A percentile compares a stretch with the other conserved stretches of the same genome.
Conservation (phyloP, 1,140 invertebrate genomes). For the Aphis craccivora region DNA sequence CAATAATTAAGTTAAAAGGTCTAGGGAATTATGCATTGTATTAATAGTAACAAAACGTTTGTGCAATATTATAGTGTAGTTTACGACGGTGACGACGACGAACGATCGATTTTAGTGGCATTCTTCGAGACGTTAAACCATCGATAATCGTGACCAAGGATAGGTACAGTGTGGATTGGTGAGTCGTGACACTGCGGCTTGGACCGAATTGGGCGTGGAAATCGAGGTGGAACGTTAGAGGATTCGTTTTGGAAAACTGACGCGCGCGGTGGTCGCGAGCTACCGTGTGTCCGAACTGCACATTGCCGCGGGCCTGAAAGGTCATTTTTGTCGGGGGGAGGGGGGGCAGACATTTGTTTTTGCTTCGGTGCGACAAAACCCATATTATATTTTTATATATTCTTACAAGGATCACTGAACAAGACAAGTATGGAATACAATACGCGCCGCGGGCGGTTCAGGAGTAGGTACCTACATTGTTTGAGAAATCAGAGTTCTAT, state of each 20-base stretch:
- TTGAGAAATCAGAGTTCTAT: not conserved
- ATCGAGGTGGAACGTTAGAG: constrained; percentile 41
- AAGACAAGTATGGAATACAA: not conserved
- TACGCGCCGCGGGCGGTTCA: not conserved
- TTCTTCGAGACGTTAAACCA: constrained; percentile 31
- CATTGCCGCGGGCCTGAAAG: not conserved
- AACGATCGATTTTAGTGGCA: not conserved
- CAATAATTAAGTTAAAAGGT: not conserved
- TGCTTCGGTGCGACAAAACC: not conserved
- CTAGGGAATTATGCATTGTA: not conserved
- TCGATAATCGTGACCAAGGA: constrained; percentile 54
- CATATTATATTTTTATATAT: not conserved
- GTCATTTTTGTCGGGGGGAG: not conserved
- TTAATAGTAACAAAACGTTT: not conserved
- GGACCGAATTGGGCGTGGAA: constrained; percentile 44
- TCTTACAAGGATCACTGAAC: not conserved
- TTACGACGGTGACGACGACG: not conserved
- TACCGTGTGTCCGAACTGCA: not conserved
- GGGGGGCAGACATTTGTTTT: not conserved
- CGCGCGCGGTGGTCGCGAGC: not conserved
- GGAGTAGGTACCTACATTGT: too few species aligned
- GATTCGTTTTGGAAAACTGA: constrained; percentile 44
- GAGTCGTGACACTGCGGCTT: not conserved
- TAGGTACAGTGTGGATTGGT: not conserved
- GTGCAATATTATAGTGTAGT: not conserved